Evolutionary conservation across 2,113 vertebrate species (phyloP), one percentile per base, ranked within the genome.

Genomic region (Vireo altiloquus): DNA sequence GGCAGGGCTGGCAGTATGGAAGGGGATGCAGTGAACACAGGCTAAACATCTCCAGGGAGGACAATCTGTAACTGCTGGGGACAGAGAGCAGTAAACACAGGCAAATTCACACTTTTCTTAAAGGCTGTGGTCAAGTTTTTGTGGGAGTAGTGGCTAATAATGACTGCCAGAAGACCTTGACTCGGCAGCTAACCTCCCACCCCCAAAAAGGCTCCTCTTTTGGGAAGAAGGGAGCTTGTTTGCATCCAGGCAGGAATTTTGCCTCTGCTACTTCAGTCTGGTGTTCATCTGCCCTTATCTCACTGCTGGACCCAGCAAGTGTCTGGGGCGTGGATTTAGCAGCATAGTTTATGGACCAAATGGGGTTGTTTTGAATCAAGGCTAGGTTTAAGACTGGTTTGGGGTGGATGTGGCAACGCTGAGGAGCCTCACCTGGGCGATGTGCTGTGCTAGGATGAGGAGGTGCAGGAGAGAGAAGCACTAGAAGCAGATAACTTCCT

Each of bases 121-220:
- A 71, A 91, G 79, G 60, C 77, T 87, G 56, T 50, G 87, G 80
- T 89, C 87, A 71, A 28, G 42, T 44, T 75, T 78, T 42, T 2
- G 9, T 64, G 63, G 81, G 74, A 84, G 69, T 74, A 66, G 76
- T n/a, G 54, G 33, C 78, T 89, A 87, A 66, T 83, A 95, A 60
- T n/a, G 19, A 82, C 72, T 92, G 47, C 92, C 90, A 87, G 84
- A 68, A 94, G 87, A 83, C 65, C 81, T 96, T 68, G 74, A 91
- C 53, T 91, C 61, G 23, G 47, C 53, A 72, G 61, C 83, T 71
- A 30, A 64, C 69, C 65, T 94, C 66, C 77, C 61, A 85, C 69
- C 61, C 57, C 74, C 53, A 68, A 25, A 54, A 91, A 76, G 27
- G 2, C 44, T 92, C 30, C 69, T 44, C 87, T 57, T 90, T 79